Evolutionary conservation across 2,888 invertebrate genomes (phyloP).

Genomic region (Notocelia uddmanniana): DNA sequence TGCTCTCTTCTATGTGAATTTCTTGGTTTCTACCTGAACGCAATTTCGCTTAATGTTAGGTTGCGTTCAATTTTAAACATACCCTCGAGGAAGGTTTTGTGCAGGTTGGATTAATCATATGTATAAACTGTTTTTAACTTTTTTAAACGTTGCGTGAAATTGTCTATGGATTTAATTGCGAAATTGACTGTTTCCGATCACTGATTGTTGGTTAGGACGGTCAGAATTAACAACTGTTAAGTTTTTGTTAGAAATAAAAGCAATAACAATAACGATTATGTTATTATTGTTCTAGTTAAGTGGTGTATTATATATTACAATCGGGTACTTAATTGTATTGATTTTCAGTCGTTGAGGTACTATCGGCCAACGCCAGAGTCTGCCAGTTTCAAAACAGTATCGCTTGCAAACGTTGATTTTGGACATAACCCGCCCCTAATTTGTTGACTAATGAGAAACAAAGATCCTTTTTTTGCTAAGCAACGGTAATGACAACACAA

Average conservation of each 20-base stretch:
- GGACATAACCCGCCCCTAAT: no score
- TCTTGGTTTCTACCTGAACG: constrained; percentile 64
- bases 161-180: constrained; percentile 45
- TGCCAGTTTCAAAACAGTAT: no score
- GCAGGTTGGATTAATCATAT: constrained; percentile 41
- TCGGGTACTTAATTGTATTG: not conserved
- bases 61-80: constrained; percentile 49
- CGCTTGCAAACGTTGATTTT: no score
- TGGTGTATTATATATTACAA: not conserved
- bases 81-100: constrained; percentile 50
- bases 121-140: constrained; percentile 38
- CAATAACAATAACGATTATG: constrained; percentile 24
- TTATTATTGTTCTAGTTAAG: constrained; percentile 11
- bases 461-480: no score
- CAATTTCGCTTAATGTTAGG: constrained; percentile 53
- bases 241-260: constrained; percentile 18
- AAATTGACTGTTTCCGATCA: constrained; percentile 46
- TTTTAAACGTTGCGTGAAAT: constrained; percentile 34
- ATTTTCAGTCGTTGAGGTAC: no score
- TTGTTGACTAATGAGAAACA: no score
- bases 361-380: no score
- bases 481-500: no score
- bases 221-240: constrained; percentile 27
- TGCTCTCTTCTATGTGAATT: constrained; percentile 57
- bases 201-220: constrained; percentile 25